These are phyloP conservation scores for Maccullochella peelii DNA, from an alignment of 2,113 vertebrate genomes.

Conservation along the genomic window DNA sequence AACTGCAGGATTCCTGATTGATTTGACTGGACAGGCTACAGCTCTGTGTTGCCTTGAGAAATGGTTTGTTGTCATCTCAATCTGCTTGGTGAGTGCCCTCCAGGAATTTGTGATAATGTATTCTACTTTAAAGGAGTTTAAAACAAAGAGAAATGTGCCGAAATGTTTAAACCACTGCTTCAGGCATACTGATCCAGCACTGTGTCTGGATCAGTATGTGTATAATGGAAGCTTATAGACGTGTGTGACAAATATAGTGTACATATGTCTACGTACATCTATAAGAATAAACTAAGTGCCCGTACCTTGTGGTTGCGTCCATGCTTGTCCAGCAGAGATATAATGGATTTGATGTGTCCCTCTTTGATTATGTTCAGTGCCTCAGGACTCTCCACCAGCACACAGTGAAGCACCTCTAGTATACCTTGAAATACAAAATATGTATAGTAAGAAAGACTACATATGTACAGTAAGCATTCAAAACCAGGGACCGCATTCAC, in stretches of 20 bases:
- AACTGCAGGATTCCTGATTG: neutral
- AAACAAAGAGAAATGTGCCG: neutral
- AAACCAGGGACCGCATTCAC: neutral
- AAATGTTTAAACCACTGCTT: neutral
- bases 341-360: slow-evolving; percentile 97
- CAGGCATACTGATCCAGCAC: neutral
- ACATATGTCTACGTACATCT: neutral
- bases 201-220: neutral
- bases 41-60: neutral
- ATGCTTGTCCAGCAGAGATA: slow-evolving; percentile 95
- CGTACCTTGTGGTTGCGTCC: slow-evolving; percentile 96
- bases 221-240: neutral
- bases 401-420: slow-evolving; percentile 96
- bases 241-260: neutral
- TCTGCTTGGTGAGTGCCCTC: neutral
- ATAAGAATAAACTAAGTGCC: neutral
- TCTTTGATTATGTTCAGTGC: slow-evolving; percentile 98
- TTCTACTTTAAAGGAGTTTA: neutral
- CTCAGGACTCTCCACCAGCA: slow-evolving; percentile 97
- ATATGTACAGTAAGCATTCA: neutral
- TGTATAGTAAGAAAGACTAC: neutral
- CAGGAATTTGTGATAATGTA: neutral
- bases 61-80: neutral
- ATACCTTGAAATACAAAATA: slow-evolving; percentile 84
- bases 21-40: neutral